Base-by-base conservation (phyloP, 2,113 vertebrate genomes). In the Odocoileus virginianus region DNA sequence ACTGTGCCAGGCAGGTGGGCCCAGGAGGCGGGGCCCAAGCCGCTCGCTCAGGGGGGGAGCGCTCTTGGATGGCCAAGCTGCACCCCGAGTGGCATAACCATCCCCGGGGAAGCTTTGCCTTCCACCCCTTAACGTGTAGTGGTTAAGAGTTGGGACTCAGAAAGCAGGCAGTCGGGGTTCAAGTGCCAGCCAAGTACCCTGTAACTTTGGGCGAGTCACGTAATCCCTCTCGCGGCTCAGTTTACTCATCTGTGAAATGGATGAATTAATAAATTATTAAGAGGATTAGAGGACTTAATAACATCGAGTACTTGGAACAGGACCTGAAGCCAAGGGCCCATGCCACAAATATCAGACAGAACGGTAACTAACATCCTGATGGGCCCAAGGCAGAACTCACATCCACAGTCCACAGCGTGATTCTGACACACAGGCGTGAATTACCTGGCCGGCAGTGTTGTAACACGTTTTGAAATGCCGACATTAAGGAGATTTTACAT, bases 191-290 rank as follows among this genome's bases (percentile, higher is more conserved):
- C 81, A 74, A 78, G 17, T 25, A 0, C 78, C 67, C 27, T 33
- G 1, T 52, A 89, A 95, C 79, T 40, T 1, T 7, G 21, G 87
- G 74, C 79, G 60, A 91, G 33, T 33, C 71, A 10, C 52, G 30
- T 86, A 87, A 94, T 98, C 84, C 89, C 25, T 71, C 47, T 67
- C 25, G 6, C 0, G 84, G 95, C 47, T 60, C 84, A 71, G 95
- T 33, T 94, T 57, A 85, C 89, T 96, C 88, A 96, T 45, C 82
- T 96, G 71, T 93, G 74, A 96, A 97, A 95, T 50, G 76, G 96
- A 91, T 97, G 86, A 88, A 90, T 94, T 87, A 85, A 95, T 54
- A 94, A 90, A 78, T 19, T 50, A 82, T 91, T 94, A 93, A 13
- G 64, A 61, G 84, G 97, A 95, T 97, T 96, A 92, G 50, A 36